These are phyloP conservation scores for Smittia aterrima DNA, from an alignment of 2,888 invertebrate genomes.

Conservation along the genomic window DNA sequence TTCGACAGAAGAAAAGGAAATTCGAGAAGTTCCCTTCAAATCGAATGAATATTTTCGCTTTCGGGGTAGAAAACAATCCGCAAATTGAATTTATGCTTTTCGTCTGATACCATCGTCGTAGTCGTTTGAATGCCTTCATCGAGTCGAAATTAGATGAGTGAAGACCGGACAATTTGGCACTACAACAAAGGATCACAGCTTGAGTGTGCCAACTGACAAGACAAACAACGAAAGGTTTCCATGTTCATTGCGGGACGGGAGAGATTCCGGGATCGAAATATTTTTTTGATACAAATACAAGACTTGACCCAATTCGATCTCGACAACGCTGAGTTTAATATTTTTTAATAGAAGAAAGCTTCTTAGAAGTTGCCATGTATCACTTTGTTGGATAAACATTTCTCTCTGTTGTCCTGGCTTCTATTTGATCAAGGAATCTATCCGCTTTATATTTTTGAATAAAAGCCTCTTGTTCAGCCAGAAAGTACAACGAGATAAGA, in stretches of 20 bases:
- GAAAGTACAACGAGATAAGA: slow-evolving; percentile 1
- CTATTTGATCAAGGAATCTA: not conserved
- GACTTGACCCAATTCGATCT: no score
- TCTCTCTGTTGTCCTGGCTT: not conserved
- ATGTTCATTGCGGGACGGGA: no score
- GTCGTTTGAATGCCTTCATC: not conserved
- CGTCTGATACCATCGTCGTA: not conserved
- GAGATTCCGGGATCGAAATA: no score
- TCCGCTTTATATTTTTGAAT: not conserved
- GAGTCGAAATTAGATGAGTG: not conserved
- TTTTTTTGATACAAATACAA: no score
- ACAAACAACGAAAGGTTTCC: not conserved
- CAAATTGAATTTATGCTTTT: slow-evolving; percentile 39
- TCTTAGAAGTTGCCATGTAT: not conserved
- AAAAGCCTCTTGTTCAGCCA: not conserved
- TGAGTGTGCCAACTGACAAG: not conserved
- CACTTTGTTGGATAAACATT: not conserved
- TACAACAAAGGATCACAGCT: not conserved
- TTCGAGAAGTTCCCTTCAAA: not conserved
- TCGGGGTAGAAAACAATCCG: slow-evolving; percentile 15
- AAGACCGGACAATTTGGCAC: not conserved
- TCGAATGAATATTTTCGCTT: slow-evolving; percentile 1
- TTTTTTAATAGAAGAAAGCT: no score
- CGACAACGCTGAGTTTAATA: no score
- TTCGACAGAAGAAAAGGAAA: not conserved